Evolutionary conservation across 2,113 vertebrate species (phyloP), one percentile per base, ranked within the genome.

Genomic region (Pipa parva): DNA sequence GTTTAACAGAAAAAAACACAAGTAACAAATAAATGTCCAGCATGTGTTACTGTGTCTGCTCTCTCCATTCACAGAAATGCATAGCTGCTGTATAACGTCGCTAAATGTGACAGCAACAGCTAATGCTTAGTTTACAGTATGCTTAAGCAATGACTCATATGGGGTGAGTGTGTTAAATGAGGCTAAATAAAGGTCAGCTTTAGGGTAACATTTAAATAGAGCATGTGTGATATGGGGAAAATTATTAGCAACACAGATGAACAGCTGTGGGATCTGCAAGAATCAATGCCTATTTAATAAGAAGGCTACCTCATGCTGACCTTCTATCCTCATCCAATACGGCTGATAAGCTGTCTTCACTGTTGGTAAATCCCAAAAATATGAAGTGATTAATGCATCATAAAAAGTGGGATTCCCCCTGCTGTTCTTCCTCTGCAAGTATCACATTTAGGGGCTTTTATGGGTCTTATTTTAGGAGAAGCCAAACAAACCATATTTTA

Each of bases 151-250:
- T 42, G 39, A 42, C 39, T 42, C 39, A 15, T 15, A 15, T 18
- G 39, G 39, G 39, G 15, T 42, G 39, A 42, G 39, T 15, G 39
- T 42, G 39, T 42, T 42, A 42, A 13, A n/a, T 42, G 39, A 42
- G 39, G 39, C 39, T 42, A 42, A 42, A 42, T 42, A 42, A 42
- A 42, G 39, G 39, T 42, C 39, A 42, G 39, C 39, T 42, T 42
- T 42, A 42, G 39, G 39, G 39, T 42, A 42, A 42, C n/a, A 17
- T n/a, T 42, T 42, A 5, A 42, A 15, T n/a, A n/a, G 11, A 42
- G 39, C 17, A 42, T 42, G 39, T 42, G 39, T n/a, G 11, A n/a
- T 17, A 42, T 42, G 17, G 39, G 39, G 39, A 13, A 4, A 42
- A 42, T n/a, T 18, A 42, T 42, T 42, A 42, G 13, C 15, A 2